A percentile compares a stretch with the other conserved stretches of the same genome.
Evolutionary conservation across 1,140 invertebrate species (phyloP).

Genomic region (Heliconius eleuchia): DNA sequence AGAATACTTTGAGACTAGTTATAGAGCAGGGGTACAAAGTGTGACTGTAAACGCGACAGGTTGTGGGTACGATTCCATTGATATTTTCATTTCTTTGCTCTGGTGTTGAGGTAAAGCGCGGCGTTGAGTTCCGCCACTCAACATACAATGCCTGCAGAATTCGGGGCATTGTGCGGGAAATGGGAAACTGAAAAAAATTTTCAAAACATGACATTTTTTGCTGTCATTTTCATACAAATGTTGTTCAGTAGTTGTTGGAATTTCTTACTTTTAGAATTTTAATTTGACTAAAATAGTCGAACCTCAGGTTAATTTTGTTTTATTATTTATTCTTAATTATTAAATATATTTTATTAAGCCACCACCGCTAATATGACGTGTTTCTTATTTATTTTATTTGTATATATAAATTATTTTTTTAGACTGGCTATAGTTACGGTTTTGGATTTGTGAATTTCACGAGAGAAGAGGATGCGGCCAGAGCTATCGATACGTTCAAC

Average conservation of each 20-base stretch:
- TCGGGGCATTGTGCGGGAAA: too few species aligned
- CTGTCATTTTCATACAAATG: too few species aligned
- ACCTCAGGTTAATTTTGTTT: too few species aligned
- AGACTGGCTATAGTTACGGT: conserved; percentile 97
- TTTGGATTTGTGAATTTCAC: conserved; percentile 98
- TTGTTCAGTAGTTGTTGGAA: too few species aligned
- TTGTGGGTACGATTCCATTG: background rate
- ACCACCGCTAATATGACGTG: too few species aligned
- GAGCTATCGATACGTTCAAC: conserved; percentile 93
- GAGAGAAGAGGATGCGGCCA: conserved; percentile 90
- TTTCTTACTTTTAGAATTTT: too few species aligned
- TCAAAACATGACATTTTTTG: too few species aligned
- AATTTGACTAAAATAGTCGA: too few species aligned
- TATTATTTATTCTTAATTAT: background rate
- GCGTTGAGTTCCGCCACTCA: background rate
- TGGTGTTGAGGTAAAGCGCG: background rate
- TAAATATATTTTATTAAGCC: background rate
- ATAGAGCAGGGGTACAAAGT: too few species aligned
- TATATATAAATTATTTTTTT: conserved; percentile 48
- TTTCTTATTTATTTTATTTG: background rate
- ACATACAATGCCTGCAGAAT: background rate
- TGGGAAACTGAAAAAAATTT: background rate
- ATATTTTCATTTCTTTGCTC: too few species aligned
- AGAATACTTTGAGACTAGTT: too few species aligned
- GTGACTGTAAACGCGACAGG: too few species aligned